phyloP scores from a whole-genome alignment of 2,888 invertebrate species.

The Rhogogaster chlorosoma region DNA sequence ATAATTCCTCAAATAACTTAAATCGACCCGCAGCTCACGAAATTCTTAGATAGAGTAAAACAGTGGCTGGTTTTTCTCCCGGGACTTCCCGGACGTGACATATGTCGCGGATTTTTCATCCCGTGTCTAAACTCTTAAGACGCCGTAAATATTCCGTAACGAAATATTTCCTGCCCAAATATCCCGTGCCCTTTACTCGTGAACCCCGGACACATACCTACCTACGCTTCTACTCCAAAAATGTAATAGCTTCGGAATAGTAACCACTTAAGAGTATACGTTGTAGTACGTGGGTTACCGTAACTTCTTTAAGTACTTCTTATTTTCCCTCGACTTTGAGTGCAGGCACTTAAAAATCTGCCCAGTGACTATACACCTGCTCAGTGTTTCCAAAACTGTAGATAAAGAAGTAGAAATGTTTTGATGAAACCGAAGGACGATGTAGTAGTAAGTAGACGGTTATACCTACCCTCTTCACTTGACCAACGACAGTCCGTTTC shows the following conservation, averaged over 20 bases:
- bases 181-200: constrained; percentile 5
- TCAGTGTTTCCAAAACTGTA: neutral
- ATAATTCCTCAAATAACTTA: neutral
- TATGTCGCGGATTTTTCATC: constrained; percentile 26
- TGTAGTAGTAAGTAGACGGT: neutral
- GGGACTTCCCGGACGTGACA: neutral
- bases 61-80: neutral
- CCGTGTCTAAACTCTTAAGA: constrained; percentile 9
- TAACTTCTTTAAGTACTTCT: neutral
- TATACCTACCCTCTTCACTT: neutral
- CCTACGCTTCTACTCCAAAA: neutral
- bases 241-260: neutral
- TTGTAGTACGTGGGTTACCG: neutral
- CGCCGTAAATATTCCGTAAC: constrained; percentile 67
- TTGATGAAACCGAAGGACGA: neutral
- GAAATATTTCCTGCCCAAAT: constrained; percentile 66
- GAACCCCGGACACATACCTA: neutral
- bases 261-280: neutral
- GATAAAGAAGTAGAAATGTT: neutral
- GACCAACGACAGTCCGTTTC: neutral
- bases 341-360: constrained; percentile 24
- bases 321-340: neutral
- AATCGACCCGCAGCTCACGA: neutral
- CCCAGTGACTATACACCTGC: neutral
- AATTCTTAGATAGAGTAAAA: neutral